phyloP scores from a whole-genome alignment of 2,113 vertebrate species.

The Cheirogaleus medius region DNA sequence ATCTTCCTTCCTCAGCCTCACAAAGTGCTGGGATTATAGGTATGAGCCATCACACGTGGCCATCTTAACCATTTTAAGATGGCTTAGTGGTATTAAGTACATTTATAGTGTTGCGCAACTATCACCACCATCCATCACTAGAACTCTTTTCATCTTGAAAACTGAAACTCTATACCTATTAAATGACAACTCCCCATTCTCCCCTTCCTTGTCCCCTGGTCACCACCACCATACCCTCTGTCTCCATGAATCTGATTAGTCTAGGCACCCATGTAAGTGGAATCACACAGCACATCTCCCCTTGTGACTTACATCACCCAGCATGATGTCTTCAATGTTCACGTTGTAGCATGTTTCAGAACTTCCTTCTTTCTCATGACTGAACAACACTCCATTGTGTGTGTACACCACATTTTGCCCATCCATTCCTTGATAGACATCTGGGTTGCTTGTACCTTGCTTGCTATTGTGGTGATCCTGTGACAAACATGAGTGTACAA shows the following conservation, averaged over 20 bases:
- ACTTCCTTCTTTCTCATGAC: background rate
- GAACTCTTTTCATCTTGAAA: background rate
- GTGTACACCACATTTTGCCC: background rate
- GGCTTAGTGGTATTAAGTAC: background rate
- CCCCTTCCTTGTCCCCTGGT: background rate
- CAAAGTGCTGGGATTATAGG: no score
- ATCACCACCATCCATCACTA: background rate
- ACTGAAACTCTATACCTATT: background rate
- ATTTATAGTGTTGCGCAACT: background rate
- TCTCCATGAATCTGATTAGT: background rate
- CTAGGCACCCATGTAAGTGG: background rate
- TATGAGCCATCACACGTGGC: no score
- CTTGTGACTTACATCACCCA: background rate
- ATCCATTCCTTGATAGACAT: background rate
- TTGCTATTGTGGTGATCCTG: background rate
- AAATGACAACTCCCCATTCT: background rate
- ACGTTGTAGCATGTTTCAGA: background rate
- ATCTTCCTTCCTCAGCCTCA: no score
- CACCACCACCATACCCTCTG: background rate
- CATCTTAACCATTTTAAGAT: background rate
- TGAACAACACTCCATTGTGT: background rate
- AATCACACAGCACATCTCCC: background rate
- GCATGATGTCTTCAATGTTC: background rate
- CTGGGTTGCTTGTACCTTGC: background rate
- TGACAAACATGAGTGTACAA: background rate